A percentile compares a stretch with the other conserved stretches of the same genome.
phyloP scores from a whole-genome alignment of 2,888 invertebrate genomes.

The Margaritifera margaritifera region DNA sequence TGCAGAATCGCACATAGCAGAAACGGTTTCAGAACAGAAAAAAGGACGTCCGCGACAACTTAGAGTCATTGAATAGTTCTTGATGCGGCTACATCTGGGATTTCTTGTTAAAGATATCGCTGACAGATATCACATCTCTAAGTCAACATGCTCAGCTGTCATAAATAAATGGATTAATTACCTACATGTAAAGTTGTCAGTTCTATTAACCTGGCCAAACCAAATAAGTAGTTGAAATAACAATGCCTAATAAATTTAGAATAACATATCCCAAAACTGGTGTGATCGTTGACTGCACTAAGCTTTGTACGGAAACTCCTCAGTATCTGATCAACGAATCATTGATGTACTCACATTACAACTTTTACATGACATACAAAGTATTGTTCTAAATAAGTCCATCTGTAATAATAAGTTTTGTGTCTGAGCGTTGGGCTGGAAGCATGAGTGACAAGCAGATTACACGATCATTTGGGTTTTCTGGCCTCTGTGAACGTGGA shows the following conservation, averaged over 20 bases:
- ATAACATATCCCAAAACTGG: conserved; percentile 1
- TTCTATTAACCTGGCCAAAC: no score
- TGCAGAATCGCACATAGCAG: neutral
- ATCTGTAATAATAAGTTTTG: conserved; percentile 29
- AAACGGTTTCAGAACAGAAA: neutral
- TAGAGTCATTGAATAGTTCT: conserved; percentile 22
- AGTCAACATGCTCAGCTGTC: conserved; percentile 14
- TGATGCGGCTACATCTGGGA: conserved; percentile 9
- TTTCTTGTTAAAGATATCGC: no score
- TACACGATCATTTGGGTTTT: conserved; percentile 15
- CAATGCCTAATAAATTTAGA: conserved; percentile 29
- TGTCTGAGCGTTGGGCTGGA: conserved; percentile 32
- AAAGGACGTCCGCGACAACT: conserved; percentile 19
- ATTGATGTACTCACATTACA: conserved; percentile 17
- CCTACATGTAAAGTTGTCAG: neutral
- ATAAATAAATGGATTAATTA: conserved; percentile 19
- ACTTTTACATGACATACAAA: conserved; percentile 31
- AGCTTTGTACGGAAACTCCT: no score
- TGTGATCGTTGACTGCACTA: no score
- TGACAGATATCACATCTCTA: no score
- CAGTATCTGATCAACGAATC: no score
- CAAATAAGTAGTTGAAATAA: neutral
- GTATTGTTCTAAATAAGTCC: conserved; percentile 31
- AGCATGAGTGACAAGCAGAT: no score
- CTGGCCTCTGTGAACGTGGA: conserved; percentile 3